Conservation (phyloP, 2,888 invertebrate genomes). For the Omphaloscelis lunosa region DNA sequence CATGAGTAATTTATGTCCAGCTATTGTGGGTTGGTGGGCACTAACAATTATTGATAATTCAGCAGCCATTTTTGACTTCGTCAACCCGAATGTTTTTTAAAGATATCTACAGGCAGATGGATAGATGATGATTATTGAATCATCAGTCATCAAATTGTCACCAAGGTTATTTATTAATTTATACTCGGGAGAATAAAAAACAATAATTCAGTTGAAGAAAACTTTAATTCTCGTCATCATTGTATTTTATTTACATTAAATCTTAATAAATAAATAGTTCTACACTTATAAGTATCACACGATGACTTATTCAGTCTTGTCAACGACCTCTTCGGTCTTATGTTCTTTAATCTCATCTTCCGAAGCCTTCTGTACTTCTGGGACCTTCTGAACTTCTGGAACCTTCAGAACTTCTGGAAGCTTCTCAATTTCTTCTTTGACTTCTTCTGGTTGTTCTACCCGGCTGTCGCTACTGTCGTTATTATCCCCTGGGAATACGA, state of each 20-base stretch:
- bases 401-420: constrained; percentile 62
- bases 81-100: too few relatives aligned
- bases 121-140: too few relatives aligned
- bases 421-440: constrained; percentile 43
- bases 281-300: constrained; percentile 75
- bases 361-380: constrained; percentile 63
- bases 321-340: constrained; percentile 68
- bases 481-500: constrained; percentile 79
- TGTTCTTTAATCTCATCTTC: constrained; percentile 65
- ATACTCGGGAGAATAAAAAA: constrained; percentile 11
- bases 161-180: too few relatives aligned
- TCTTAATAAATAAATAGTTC: constrained; percentile 72
- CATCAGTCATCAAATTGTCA: too few relatives aligned
- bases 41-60: too few relatives aligned
- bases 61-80: too few relatives aligned
- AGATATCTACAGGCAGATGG: too few relatives aligned
- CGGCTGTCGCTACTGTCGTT: constrained; percentile 75
- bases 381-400: constrained; percentile 61
- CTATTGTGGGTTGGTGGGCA: too few relatives aligned
- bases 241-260: constrained; percentile 69
- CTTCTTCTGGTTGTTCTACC: constrained; percentile 70
- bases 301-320: constrained; percentile 85
- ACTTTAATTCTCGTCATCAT: constrained; percentile 60
- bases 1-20: not conserved
- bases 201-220: constrained; percentile 43